phyloP scores from a whole-genome alignment of 2,113 vertebrate genomes.

The Petromus typicus region DNA sequence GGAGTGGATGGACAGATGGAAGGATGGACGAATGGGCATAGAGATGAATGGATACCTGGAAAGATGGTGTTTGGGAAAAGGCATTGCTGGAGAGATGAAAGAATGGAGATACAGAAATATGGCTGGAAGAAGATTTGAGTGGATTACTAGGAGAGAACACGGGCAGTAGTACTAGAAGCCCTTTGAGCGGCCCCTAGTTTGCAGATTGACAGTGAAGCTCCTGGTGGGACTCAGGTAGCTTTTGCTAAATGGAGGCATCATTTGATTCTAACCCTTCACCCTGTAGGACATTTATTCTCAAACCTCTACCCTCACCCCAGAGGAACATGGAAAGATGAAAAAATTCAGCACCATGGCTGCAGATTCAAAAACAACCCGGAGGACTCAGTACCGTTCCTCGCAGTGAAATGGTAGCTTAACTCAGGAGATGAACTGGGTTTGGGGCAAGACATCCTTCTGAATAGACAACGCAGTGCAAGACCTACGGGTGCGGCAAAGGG shows the following conservation, averaged over 20 bases:
- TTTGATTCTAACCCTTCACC: neutral
- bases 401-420: neutral
- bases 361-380: neutral
- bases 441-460: too few species aligned
- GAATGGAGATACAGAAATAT: too few species aligned
- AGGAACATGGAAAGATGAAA: neutral
- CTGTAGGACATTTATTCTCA: neutral
- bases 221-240: neutral
- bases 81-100: neutral
- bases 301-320: neutral
- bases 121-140: neutral
- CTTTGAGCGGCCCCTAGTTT: neutral
- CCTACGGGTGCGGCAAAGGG: neutral
- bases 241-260: neutral
- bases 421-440: neutral
- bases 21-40: neutral
- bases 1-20: neutral
- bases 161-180: neutral
- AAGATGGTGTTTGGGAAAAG: neutral
- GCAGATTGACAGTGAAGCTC: neutral
- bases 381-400: neutral
- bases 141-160: neutral
- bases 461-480: neutral
- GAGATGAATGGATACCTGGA: neutral
- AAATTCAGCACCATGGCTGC: neutral